These are phyloP conservation scores for Herpailurus yagouaroundi DNA, from an alignment of 2,113 vertebrate species.

Conservation along the genomic window DNA sequence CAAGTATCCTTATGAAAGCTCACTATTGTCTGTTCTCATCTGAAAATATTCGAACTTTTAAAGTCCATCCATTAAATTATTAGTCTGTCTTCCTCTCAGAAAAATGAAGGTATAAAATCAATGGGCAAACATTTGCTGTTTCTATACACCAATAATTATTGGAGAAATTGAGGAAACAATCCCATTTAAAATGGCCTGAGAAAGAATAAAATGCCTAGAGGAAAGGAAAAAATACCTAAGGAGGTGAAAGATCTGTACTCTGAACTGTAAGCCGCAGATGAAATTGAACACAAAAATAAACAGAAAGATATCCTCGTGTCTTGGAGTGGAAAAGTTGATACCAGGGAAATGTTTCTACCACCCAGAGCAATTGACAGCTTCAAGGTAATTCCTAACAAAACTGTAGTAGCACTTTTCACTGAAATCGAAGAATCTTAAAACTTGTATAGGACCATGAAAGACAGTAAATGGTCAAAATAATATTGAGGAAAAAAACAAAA, in stretches of 20 bases:
- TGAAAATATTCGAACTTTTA: constrained; percentile 13
- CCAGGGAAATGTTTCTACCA: not conserved
- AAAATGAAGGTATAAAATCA: not conserved
- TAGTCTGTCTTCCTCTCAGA: not conserved
- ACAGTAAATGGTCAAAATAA: not conserved
- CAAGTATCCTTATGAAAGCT: constrained; percentile 50
- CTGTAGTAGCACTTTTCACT: no score
- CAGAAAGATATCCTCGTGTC: not conserved
- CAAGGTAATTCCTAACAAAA: no score
- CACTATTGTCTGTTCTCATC: constrained; percentile 40
- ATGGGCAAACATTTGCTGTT: not conserved
- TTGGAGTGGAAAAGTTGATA: not conserved
- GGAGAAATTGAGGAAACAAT: not conserved
- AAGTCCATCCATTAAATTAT: not conserved
- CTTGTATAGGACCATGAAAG: not conserved
- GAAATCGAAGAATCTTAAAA: not conserved
- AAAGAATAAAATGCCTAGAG: not conserved
- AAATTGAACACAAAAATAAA: not conserved
- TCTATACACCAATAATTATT: not conserved
- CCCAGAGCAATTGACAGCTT: not conserved
- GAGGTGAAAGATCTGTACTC: not conserved
- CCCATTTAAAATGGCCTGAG: not conserved
- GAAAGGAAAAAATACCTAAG: not conserved
- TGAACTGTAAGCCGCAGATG: not conserved
- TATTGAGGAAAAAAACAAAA: not conserved